Evolutionary conservation across 2,113 vertebrate species (phyloP), one percentile per base, ranked within the genome.

Genomic region (Prionailurus bengalensis): DNA sequence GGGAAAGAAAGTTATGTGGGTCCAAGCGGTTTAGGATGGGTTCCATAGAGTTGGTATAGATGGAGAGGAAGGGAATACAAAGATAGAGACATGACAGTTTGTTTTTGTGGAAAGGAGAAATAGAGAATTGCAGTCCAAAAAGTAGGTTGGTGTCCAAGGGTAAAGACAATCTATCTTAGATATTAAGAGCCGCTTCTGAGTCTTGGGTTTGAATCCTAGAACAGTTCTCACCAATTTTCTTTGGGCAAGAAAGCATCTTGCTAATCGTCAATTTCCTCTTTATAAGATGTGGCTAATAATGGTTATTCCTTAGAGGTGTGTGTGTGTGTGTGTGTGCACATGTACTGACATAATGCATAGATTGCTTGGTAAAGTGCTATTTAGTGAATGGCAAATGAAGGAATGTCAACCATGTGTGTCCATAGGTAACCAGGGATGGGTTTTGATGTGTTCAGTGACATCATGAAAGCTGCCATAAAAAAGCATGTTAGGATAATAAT

Each of bases 311-410:
- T 80, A 61, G 55, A 74, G 39, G 27, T 15, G 0, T 1, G 36
- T 87, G n/a, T 25, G n/a, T 48, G 4, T 71, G 74, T 13, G 2
- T 45, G 29, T n/a, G 39, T 19, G 19, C 58, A 23, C 19, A 0
- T 51, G 13, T 13, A 4, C 61, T n/a, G 71, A 73, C 42, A 63
- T 12, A 66, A 42, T 51, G 31, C 21, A 11, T 73, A 87, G 25
- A 79, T 5, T 68, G 8, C 31, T 86, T 65, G 48, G 23, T 61
- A 83, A 21, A 76, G 8, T 55, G 45, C 6, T 68, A 14, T 94
- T 94, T 71, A 71, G 51, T 42, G 94, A 88, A 80, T 36, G 88
- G 17, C 13, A 95, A 68, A 80, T 66, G 55, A 89, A 91, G 31
- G 14, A 89, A 76, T 45, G 23, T 70, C 9, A 80, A 29, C 53